Base-by-base conservation (phyloP, 2,797 vertebrate genomes). In the Karalla daura region DNA sequence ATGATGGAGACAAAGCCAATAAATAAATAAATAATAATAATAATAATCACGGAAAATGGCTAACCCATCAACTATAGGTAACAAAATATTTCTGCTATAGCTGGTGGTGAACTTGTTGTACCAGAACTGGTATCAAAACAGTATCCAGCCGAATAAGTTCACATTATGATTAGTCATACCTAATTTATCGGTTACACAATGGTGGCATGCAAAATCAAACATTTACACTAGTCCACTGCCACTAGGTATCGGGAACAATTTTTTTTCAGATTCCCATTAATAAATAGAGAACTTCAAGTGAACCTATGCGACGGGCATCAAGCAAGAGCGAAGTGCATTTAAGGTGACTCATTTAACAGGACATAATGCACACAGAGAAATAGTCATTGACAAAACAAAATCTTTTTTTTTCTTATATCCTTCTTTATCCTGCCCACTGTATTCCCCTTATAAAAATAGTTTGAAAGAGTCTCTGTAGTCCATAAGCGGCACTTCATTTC, bases 181-280 rank as follows among this genome's bases (percentile, higher is more conserved):
- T 41, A 65, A 7, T 46, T 60, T 59, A 63, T 37, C 24, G 21
- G 20, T 59, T 73, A 47, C 62, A 87, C 49, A 54, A 49, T 15
- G n/a, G 60, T 49, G 28, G 20, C 85, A 89, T 86, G 84, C 83
- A 79, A 60, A 78, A 60, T 66, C 23, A 52, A 72, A 85, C 51
- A 62, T 73, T 24, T 66, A 56, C 39, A 68, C 10, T 5, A 59
- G 58, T 66, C 66, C 5, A 75, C 52, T 53, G 61, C 73, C 53
- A 76, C 47, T 63, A 30, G 45, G 32, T 63, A 40, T 46, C 43
- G 33, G 66, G 60, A 21, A 36, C 27, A 25, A 27, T 28, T 37
- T 64, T 37, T 64, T 32, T 37, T 24, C 35, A 47, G 27, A 5
- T 52, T 40, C 3, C 54, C 54, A 41, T 13, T 54, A 75, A 46